phyloP scores from a whole-genome alignment of 30 jellyfish, hydroid and myxozoan species.

The Haliclystus octoradiatus region DNA sequence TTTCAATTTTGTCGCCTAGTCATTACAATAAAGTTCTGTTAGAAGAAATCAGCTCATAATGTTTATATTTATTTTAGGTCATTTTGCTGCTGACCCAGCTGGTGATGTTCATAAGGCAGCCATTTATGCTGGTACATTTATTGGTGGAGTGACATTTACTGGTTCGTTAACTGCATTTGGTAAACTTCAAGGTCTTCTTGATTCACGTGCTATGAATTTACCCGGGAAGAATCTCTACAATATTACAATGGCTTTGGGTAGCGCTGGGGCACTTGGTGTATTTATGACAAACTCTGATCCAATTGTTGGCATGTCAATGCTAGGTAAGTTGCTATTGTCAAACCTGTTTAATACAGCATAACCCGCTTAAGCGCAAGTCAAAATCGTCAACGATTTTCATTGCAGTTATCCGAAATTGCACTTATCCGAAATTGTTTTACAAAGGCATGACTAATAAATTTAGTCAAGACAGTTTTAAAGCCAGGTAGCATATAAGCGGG shows the following conservation, averaged over 20 bases:
- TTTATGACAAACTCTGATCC: constrained; percentile 72
- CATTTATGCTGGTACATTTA: constrained; percentile 81
- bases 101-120: constrained; percentile 93
- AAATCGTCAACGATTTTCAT: no score
- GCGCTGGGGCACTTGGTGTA: constrained; percentile 83
- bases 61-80: constrained; percentile 18
- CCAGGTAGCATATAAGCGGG: no score
- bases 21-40: not conserved
- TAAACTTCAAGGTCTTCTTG: constrained; percentile 81
- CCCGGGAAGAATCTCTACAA: constrained; percentile 87
- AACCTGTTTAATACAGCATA: no score
- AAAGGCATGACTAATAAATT: no score
- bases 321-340: constrained; percentile 44
- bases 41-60: not conserved
- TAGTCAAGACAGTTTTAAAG: no score
- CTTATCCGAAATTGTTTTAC: no score
- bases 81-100: constrained; percentile 83
- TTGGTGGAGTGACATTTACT: constrained; percentile 92
- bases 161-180: constrained; percentile 96
- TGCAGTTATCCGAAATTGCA: no score
- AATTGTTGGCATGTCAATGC: constrained; percentile 62
- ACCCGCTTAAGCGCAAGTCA: no score
- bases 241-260: constrained; percentile 76
- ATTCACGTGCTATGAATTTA: constrained; percentile 59
- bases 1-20: no score